A percentile compares a stretch with the other conserved stretches of the same genome.
Conservation (phyloP, 2,113 vertebrate species). For the Circaetus cinerascens region DNA sequence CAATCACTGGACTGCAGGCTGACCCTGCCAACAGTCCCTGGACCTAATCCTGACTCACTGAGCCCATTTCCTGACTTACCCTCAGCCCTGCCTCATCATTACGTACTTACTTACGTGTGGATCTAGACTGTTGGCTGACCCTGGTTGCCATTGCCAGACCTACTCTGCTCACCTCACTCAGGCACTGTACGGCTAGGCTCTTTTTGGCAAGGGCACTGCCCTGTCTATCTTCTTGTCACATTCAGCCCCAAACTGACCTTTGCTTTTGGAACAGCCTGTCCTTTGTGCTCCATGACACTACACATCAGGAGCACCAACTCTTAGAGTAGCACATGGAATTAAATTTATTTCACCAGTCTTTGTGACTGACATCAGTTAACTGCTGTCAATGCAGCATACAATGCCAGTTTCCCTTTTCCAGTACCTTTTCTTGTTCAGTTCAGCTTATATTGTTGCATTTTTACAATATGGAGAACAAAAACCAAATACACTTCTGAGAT, state of each 20-base stretch:
- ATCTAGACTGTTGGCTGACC: neutral
- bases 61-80: neutral
- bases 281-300: neutral
- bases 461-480: neutral
- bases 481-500: neutral
- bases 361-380: neutral
- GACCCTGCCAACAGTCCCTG: neutral
- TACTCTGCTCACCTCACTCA: neutral
- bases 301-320: neutral
- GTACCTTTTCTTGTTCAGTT: neutral
- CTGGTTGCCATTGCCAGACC: neutral
- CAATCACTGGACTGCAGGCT: neutral
- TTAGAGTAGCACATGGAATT: neutral
- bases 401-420: neutral
- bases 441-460: neutral
- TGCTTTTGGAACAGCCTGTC: neutral
- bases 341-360: neutral
- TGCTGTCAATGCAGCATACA: neutral
- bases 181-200: neutral
- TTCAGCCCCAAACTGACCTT: neutral
- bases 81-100: neutral
- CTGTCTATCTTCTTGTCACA: neutral
- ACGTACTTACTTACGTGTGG: neutral
- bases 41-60: neutral
- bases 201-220: neutral